A percentile compares a stretch with the other conserved stretches of the same genome.
Evolutionary conservation across 2,888 invertebrate species (phyloP).

Genomic region (Griposia aprilina): DNA sequence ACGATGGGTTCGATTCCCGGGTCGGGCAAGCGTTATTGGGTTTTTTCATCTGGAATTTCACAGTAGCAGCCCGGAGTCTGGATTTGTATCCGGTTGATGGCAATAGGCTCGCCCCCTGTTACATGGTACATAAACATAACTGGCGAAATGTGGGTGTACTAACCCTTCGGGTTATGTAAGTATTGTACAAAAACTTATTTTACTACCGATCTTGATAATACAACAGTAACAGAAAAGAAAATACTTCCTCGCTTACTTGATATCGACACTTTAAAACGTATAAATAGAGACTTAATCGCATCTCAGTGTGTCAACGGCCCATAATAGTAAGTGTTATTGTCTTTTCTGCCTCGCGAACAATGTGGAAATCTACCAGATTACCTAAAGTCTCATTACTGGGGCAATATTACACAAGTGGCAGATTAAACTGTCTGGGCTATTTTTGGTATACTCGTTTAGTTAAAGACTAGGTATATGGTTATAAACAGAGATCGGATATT

Average conservation of each 20-base stretch:
- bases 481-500: not conserved
- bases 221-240: not conserved
- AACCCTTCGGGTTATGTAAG: too few species aligned
- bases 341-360: slow-evolving; percentile 58
- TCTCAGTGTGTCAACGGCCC: slow-evolving; percentile 52
- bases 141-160: too few species aligned
- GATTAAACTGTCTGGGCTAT: slow-evolving; percentile 43
- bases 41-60: too few species aligned
- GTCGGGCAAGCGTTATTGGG: too few species aligned
- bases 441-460: slow-evolving; percentile 24
- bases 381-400: slow-evolving; percentile 53
- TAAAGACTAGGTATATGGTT: not conserved
- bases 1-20: too few species aligned
- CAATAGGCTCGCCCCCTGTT: too few species aligned
- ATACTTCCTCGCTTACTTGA: not conserved
- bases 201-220: too few species aligned
- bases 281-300: slow-evolving; percentile 60
- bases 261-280: slow-evolving; percentile 45
- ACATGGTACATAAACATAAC: too few species aligned
- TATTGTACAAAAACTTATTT: too few species aligned
- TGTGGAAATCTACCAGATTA: slow-evolving; percentile 67
- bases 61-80: too few species aligned
- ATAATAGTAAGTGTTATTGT: slow-evolving; percentile 65
- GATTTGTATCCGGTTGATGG: too few species aligned
- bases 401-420: slow-evolving; percentile 45